Percentiles rank a stretch among this genome's conserved stretches.
phyloP scores from a whole-genome alignment of 2,888 invertebrate genomes.

The Parnassius orleans region DNA sequence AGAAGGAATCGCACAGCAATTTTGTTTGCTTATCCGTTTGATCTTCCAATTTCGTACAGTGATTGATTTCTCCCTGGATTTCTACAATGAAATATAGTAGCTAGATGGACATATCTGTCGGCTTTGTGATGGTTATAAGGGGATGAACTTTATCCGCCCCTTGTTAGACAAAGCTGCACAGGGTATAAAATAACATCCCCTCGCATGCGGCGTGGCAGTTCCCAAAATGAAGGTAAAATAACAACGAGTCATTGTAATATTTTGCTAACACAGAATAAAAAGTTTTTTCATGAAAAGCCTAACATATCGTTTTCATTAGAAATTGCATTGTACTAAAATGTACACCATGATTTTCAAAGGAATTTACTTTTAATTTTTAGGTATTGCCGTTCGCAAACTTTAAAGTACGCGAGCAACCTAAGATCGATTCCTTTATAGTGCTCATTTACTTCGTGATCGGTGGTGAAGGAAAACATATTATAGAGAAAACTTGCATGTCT shows the following conservation, averaged over 20 bases:
- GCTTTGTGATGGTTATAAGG: slow-evolving; percentile 10
- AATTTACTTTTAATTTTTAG: too few species aligned
- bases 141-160: slow-evolving; percentile 10
- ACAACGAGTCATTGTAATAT: neutral
- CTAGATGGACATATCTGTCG: slow-evolving; percentile 16
- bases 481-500: too few species aligned
- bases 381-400: too few species aligned
- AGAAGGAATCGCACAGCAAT: slow-evolving; percentile 13
- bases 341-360: too few species aligned
- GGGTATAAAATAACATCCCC: neutral
- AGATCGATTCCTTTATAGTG: too few species aligned
- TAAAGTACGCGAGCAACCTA: too few species aligned
- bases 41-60: slow-evolving; percentile 22
- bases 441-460: too few species aligned
- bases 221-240: neutral
- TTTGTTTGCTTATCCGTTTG: slow-evolving; percentile 13
- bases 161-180: slow-evolving; percentile 5
- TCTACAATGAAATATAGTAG: slow-evolving; percentile 13
- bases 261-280: neutral
- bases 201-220: neutral
- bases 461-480: too few species aligned
- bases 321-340: too few species aligned
- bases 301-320: too few species aligned
- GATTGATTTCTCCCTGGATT: slow-evolving; percentile 21
- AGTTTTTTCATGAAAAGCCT: too few species aligned